Evolutionary conservation across 2,888 invertebrate genomes (phyloP).

Genomic region (Ecliptopera silaceata): DNA sequence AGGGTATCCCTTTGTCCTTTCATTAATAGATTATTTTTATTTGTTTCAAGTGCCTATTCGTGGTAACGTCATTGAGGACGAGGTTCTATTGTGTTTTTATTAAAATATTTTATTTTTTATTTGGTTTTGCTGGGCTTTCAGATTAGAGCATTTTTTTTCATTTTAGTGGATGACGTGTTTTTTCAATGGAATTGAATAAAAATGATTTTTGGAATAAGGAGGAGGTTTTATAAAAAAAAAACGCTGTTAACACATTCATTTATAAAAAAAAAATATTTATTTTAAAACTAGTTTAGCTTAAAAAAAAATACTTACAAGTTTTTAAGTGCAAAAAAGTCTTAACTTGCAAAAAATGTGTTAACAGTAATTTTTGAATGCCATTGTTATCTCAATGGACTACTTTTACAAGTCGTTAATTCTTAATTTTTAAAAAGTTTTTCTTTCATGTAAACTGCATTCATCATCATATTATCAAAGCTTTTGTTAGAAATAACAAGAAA

Average conservation of each 20-base stretch:
- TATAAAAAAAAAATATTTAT: no score
- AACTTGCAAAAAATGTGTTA: not conserved
- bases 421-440: constrained; percentile 19
- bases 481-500: constrained; percentile 11
- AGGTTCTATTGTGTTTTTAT: constrained; percentile 22
- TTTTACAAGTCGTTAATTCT: constrained; percentile 21
- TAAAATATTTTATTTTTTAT: constrained; percentile 19
- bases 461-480: constrained; percentile 9
- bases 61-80: constrained; percentile 30
- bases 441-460: constrained; percentile 18
- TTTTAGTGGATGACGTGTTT: not conserved
- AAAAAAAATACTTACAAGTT: no score
- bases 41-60: constrained; percentile 41
- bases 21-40: constrained; percentile 70
- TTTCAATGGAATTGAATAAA: no score
- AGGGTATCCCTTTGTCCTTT: constrained; percentile 54
- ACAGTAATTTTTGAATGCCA: not conserved
- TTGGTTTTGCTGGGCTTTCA: constrained; percentile 12
- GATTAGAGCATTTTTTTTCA: constrained; percentile 6
- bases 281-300: no score
- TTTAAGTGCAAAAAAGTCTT: no score
- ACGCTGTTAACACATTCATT: no score
- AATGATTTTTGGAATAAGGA: no score
- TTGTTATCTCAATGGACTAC: constrained; percentile 14
- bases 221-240: no score